A percentile compares a stretch with the other conserved stretches of the same genome.
Conservation (phyloP, 2,113 vertebrate genomes). For the Istiophorus platypterus region DNA sequence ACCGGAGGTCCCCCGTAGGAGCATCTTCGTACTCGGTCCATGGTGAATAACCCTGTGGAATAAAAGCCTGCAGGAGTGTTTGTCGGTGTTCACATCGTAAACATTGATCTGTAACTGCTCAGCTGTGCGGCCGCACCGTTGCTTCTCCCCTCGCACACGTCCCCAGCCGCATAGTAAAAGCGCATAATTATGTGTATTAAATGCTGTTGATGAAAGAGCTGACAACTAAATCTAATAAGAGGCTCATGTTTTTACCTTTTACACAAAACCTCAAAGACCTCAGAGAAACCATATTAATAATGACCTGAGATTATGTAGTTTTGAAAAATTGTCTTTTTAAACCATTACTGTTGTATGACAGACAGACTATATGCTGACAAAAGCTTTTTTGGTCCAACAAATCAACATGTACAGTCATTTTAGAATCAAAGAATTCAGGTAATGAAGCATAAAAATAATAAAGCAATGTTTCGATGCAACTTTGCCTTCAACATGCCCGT, state of each 20-base stretch:
- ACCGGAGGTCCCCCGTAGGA: background rate
- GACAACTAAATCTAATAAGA: background rate
- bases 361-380: background rate
- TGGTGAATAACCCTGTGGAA: background rate
- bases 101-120: slow-evolving; percentile 10
- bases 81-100: slow-evolving; percentile 19
- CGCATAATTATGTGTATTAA: background rate
- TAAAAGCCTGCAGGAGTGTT: background rate
- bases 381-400: background rate
- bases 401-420: background rate
- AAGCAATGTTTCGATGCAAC: background rate
- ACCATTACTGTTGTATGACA: background rate
- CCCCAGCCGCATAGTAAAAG: background rate
- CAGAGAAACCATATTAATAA: background rate
- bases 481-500: background rate
- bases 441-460: background rate
- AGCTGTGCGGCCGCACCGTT: background rate
- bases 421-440: background rate
- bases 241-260: background rate
- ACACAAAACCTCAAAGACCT: background rate
- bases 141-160: background rate
- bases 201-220: background rate
- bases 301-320: background rate
- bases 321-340: background rate
- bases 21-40: background rate